Evolutionary conservation across 2,797 vertebrate genomes (phyloP).

Genomic region (Heliangelus exortis): DNA sequence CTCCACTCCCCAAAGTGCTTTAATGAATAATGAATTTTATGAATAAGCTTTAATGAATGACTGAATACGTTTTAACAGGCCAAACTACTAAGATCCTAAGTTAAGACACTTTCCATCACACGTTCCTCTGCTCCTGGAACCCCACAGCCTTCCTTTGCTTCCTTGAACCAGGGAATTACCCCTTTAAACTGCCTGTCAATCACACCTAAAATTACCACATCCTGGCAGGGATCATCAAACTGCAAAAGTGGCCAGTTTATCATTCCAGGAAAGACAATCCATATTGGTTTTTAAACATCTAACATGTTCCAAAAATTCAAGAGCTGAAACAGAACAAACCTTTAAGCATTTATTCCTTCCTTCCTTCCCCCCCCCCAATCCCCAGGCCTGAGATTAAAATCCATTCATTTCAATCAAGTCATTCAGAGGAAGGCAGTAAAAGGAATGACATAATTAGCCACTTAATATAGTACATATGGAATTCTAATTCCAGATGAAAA

Average conservation of each 20-base stretch:
- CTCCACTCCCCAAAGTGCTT: constrained; percentile 1
- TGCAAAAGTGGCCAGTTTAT: background rate
- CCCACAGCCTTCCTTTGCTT: background rate
- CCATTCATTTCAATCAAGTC: constrained; percentile 69
- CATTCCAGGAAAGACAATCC: background rate
- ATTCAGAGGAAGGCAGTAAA: constrained; percentile 69
- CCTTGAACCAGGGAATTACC: background rate
- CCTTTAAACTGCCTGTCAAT: background rate
- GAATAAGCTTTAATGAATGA: constrained; percentile 61
- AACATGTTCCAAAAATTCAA: background rate
- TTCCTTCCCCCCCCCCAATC: background rate
- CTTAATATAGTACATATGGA: constrained; percentile 67
- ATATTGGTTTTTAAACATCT: background rate
- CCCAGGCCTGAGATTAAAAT: constrained; percentile 30
- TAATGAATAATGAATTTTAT: constrained; percentile 53
- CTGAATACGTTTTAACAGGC: constrained; percentile 44
- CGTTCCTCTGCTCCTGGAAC: background rate
- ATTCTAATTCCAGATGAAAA: constrained; percentile 59
- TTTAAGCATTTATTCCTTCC: constrained; percentile 3
- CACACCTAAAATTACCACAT: background rate
- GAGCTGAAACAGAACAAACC: constrained; percentile 14
- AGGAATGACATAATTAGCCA: constrained; percentile 74
- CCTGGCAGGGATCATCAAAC: background rate
- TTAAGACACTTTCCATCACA: constrained; percentile 8
- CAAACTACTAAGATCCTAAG: background rate